Evolutionary conservation across 2,888 invertebrate species (phyloP), one percentile per base, ranked within the genome.

Genomic region (Lissocephala sabroskyi): DNA sequence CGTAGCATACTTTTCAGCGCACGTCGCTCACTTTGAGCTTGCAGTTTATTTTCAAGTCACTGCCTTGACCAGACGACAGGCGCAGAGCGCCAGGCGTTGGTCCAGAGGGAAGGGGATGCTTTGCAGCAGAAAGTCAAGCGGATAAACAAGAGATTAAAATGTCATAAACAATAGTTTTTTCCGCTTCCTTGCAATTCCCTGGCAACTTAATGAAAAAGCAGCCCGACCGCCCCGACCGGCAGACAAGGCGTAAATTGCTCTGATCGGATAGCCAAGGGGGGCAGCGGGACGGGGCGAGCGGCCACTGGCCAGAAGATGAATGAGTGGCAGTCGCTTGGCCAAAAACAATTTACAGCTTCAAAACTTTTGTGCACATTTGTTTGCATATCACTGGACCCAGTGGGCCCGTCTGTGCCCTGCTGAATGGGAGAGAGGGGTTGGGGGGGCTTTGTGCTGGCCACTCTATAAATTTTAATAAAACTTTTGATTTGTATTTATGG

Each of bases 131-230:
- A 62, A 68, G 77, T 62, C 71, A 77, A 71, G 71, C 78, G 75
- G 61, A 75, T 77, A 78, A 77, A 75, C 75, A 63, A 70, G 64
- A 70, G 78, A 68, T 68, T 77, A 70, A 77, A 70, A 77, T 77
- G 78, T 71, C 75, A 77, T 68, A 68, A 68, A 74, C 77, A 68
- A 76, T 23, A 5, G 23, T 23, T 23, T 23, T 23, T 23, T 23
- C 23, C 7, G 3, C 57, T 49, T 50, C 44, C 60, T 54, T n/a
- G n/a, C n/a, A n/a, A n/a, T 23, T 23, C 23, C 7, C 23, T 23
- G 3, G 63, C 71, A 77, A 71, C 71, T 66, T 70, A 68, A 68
- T 68, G 76, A 76, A 65, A 73, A 54, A 56, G 49, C 49, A 46
- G 42, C 44, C 39, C 26, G 18, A 16, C 28, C 3, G 3, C 23